Evolutionary conservation across 2,888 invertebrate species (phyloP), one percentile per base, ranked within the genome.

Genomic region (Stegana nigrithorax): DNA sequence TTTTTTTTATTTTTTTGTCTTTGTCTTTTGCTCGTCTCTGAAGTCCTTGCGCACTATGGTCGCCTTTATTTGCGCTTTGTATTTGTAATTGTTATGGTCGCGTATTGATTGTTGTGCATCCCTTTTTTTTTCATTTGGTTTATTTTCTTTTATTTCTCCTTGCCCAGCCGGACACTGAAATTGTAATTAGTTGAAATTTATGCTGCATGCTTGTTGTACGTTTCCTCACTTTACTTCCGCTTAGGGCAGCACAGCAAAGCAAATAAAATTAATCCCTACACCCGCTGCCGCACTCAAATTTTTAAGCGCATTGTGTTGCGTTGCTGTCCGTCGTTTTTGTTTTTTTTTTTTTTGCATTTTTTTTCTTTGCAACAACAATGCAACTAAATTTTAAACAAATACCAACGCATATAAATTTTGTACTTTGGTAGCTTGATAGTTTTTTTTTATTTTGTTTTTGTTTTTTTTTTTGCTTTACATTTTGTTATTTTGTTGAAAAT

Each of bases 131-230:
- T n/a, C 17, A 39, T 39, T 39, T 17, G 4, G 17, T 39, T n/a
- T 39, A 14, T 39, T 4, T 36, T 36, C 14, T 36, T 36, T 32
- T 53, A 19, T 53, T 32, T 29, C 8, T 51, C 42, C 42, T 59
- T 60, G n/a, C n/a, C n/a, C n/a, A n/a, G n/a, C 70, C 71, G 78
- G 72, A 73, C 73, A 75, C 70, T 75, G 72, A 73, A 79, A 76
- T 68, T 73, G 78, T 79, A 76, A 79, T 76, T 79, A 76, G 79
- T 72, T 70, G 60, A 72, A 77, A 79, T 75, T 77, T 75, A 76
- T 79, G 71, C 75, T 69, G 59, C 64, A 62, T 59, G 58, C 44
- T 47, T 45, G 59, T 66, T 60, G n/a, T n/a, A n/a, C 47, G 51
- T 66, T 69, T 73, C 68, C 69, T 72, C 61, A 73, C 70, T 69